phyloP scores from a whole-genome alignment of 2,113 vertebrate species.

The Tenebrosternarchus preto region DNA sequence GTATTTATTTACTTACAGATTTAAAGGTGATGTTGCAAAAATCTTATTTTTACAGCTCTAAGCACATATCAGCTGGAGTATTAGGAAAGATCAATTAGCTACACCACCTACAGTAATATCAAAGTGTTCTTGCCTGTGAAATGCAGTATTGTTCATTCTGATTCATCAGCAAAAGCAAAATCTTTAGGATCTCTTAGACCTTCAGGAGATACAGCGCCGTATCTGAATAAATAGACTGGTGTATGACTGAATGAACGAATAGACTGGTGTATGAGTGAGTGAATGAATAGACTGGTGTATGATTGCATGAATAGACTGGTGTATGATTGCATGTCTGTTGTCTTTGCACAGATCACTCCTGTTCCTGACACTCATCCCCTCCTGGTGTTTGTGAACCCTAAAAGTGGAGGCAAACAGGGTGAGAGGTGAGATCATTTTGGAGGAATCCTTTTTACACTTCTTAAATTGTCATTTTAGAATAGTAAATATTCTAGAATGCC shows the following conservation, averaged over 20 bases:
- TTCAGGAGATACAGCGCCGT: no score
- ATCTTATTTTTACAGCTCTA: background rate
- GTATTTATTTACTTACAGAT: background rate
- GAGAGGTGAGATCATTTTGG: conserved; percentile 71
- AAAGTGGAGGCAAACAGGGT: conserved; percentile 92
- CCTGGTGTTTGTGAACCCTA: conserved; percentile 90
- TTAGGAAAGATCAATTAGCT: no score
- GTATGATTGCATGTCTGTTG: background rate
- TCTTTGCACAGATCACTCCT: conserved; percentile 74
- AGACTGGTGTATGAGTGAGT: background rate
- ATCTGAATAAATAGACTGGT: background rate
- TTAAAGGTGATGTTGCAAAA: no score
- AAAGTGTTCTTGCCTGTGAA: background rate
- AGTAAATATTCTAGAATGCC: no score
- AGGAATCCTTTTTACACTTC: background rate
- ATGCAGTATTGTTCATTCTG: background rate
- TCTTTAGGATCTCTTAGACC: no score
- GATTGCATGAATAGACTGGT: background rate
- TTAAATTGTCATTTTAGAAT: background rate
- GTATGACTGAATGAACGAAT: background rate
- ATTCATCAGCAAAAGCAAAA: background rate
- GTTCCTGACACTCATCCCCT: conserved; percentile 81
- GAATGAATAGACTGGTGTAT: background rate
- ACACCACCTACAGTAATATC: no score
- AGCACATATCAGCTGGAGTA: background rate